Conservation (phyloP, 2,113 vertebrate species). For the Acinonyx jubatus region DNA sequence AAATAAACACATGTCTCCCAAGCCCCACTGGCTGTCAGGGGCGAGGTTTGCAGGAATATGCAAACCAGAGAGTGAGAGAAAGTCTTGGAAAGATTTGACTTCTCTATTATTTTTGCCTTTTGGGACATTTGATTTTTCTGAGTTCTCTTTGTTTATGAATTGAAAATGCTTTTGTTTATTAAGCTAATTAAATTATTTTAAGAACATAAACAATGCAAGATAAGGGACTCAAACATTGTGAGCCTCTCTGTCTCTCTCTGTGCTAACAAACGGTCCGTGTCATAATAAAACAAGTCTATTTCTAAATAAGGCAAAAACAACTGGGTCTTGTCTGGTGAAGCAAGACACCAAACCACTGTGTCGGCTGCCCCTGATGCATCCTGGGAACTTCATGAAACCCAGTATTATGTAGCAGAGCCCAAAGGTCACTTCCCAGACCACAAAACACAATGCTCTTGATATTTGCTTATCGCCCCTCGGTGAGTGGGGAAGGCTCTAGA, state of each 20-base stretch:
- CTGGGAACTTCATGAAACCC: conserved; percentile 7
- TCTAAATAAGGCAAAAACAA: conserved; percentile 85
- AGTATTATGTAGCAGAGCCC: not conserved
- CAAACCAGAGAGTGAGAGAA: not conserved
- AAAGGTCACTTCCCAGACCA: conserved; percentile 51
- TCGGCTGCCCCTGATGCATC: not conserved
- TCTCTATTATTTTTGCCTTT: conserved; percentile 51
- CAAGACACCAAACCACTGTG: conserved; percentile 47
- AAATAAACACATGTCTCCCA: not conserved
- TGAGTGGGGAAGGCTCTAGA: not conserved
- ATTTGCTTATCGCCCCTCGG: not conserved
- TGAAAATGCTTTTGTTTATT: conserved; percentile 81
- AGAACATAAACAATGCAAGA: conserved; percentile 82
- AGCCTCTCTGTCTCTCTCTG: conserved; percentile 69
- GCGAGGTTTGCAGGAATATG: not conserved
- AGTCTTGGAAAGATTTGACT: conserved; percentile 12
- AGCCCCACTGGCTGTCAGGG: not conserved
- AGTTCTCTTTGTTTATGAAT: conserved; percentile 62
- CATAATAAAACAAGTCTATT: conserved; percentile 79
- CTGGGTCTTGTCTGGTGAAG: conserved; percentile 37
- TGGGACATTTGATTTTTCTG: conserved; percentile 64
- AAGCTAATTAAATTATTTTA: conserved; percentile 82
- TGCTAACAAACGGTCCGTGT: conserved; percentile 77
- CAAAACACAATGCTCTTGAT: not conserved
- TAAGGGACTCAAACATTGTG: conserved; percentile 82